phyloP scores from a whole-genome alignment of 2,888 invertebrate species.

The Priapulus caudatus region DNA sequence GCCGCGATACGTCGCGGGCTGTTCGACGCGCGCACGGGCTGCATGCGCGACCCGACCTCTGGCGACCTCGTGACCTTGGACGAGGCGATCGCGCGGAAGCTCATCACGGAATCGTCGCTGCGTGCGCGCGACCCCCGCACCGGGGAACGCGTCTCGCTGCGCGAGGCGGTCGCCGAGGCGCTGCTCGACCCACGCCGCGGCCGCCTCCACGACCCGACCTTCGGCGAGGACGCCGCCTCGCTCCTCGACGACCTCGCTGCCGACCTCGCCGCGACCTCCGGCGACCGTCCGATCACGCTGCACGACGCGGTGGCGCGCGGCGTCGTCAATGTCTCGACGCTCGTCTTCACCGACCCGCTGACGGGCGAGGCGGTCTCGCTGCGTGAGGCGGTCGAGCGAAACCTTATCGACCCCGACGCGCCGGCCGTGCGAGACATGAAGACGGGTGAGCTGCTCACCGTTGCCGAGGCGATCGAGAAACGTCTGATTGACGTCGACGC shows the following conservation, averaged over 20 bases:
- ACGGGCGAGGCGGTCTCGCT: constrained; percentile 50
- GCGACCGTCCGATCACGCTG: constrained; percentile 59
- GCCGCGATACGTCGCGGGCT: constrained; percentile 46
- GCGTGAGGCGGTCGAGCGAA: constrained; percentile 59
- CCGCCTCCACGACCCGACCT: background rate
- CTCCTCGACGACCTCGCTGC: constrained; percentile 28
- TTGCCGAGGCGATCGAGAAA: constrained; percentile 71
- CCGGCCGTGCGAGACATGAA: constrained; percentile 64
- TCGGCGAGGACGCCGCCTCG: constrained; percentile 48
- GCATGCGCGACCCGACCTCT: constrained; percentile 66
- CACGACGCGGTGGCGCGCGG: constrained; percentile 61
- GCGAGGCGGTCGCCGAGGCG: constrained; percentile 69
- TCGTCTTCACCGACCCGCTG: constrained; percentile 62
- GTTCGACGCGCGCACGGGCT: constrained; percentile 49
- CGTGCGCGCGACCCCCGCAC: constrained; percentile 59
- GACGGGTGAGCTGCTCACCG: constrained; percentile 57
- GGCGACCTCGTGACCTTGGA: constrained; percentile 20
- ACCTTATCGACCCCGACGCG: constrained; percentile 57
- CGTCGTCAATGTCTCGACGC: constrained; percentile 70
- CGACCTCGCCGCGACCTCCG: constrained; percentile 40
- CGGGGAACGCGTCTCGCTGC: constrained; percentile 63
- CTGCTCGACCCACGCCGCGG: constrained; percentile 52
- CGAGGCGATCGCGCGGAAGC: constrained; percentile 47
- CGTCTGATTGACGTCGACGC: constrained; percentile 79
- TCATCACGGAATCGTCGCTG: constrained; percentile 53